Evolutionary conservation across 2,797 vertebrate genomes (phyloP), one percentile per base, ranked within the genome.

Genomic region (Malurus leucopterus): DNA sequence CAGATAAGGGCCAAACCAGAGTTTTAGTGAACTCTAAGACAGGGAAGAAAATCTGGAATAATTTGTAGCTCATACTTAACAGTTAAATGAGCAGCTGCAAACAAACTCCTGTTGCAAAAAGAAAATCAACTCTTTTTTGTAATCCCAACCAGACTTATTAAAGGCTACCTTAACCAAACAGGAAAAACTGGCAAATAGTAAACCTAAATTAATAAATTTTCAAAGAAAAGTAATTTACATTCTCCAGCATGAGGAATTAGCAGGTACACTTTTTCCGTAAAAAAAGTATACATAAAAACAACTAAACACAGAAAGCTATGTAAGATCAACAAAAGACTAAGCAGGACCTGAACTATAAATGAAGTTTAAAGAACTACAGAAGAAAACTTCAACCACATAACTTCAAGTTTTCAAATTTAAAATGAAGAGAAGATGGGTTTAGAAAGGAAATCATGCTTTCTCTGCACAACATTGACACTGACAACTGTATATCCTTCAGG

Each of bases 271-370:
- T 36, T 61, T 72, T 79, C 54, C 27, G 4, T 13, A 36, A 36
- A 36, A 36, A 36, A 36, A 36, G 11, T 17, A 8, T 20, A 13
- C 29, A 26, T 27, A 61, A 65, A 75, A 22, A 40, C 5, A 38
- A 55, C 24, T 59, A 62, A 69, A 50, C 43, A 64, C n/a, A 67
- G 24, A 82, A 63, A 13, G 20, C 38, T 61, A 16, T 6, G 19
- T 13, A 46, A 0, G 0, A 58, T 36, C 8, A n/a, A 46, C 7
- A 44, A 24, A 26, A 77, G 34, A 5, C 3, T 15, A 38, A 88
- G 54, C 15, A 70, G 20, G 26, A 62, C 5, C 9, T 44, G 29
- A 13, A 27, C 7, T 64, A 22, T 8, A 68, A 71, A 9, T 12
- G n/a, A 57, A 84, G 29, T 5, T 74, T 6, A 3, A 64, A 78